Percentiles rank a stretch among this genome's conserved stretches.
Conservation (phyloP, 2,113 vertebrate genomes). For the Oenanthe oenanthe region DNA sequence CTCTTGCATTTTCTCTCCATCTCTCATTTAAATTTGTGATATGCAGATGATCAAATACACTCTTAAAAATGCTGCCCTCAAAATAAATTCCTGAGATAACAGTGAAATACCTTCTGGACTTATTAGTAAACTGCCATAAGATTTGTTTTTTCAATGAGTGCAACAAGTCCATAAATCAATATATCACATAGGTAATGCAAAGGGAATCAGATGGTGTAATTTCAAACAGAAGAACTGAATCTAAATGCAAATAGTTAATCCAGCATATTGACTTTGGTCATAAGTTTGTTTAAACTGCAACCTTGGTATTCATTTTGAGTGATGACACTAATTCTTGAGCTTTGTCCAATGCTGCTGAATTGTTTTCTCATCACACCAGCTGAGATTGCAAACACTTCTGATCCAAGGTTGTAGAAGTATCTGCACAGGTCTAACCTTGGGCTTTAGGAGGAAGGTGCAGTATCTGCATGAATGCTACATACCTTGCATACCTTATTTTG, state of each 20-base stretch:
- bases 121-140: background rate
- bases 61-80: constrained; percentile 13
- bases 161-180: background rate
- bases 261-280: background rate
- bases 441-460: background rate
- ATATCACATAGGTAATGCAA: background rate
- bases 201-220: background rate
- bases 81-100: constrained; percentile 64
- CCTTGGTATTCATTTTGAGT: background rate
- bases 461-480: background rate
- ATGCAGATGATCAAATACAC: background rate
- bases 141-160: constrained; percentile 14
- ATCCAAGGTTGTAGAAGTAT: background rate
- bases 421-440: background rate
- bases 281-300: background rate
- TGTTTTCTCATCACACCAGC: background rate
- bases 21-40: constrained; percentile 14
- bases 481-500: background rate
- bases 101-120: constrained; percentile 20
- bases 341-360: background rate
- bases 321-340: constrained; percentile 5
- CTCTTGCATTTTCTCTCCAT: background rate
- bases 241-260: background rate
- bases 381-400: background rate
- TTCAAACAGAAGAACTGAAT: background rate